These are phyloP conservation scores for Amorpha juglandis DNA, from an alignment of 2,888 invertebrate genomes.

Conservation along the genomic window DNA sequence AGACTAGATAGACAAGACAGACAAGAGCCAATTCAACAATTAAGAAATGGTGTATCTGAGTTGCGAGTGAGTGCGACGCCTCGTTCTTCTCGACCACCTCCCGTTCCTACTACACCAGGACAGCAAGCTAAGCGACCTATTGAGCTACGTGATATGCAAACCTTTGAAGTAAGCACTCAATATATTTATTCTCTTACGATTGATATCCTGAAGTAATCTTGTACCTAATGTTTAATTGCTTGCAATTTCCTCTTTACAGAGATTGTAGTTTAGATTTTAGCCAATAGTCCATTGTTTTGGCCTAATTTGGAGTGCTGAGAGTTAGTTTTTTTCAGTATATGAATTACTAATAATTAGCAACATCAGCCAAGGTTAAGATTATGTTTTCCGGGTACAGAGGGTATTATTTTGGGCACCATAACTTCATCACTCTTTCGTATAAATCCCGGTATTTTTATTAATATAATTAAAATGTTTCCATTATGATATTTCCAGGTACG, in stretches of 20 bases:
- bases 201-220: neutral
- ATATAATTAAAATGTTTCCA: slow-evolving; percentile 2
- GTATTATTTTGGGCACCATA: too few species aligned
- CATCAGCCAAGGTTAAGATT: too few species aligned
- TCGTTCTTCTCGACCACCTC: slow-evolving; percentile 69
- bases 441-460: neutral
- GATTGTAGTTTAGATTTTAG: too few species aligned
- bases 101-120: slow-evolving; percentile 58
- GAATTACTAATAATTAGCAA: too few species aligned
- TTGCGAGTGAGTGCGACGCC: slow-evolving; percentile 75
- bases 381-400: too few species aligned
- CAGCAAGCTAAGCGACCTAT: slow-evolving; percentile 64
- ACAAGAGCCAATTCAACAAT: slow-evolving; percentile 72
- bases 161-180: slow-evolving; percentile 67
- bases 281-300: too few species aligned
- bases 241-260: too few species aligned
- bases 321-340: too few species aligned
- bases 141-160: slow-evolving; percentile 73
- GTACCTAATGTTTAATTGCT: neutral
- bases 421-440: neutral
- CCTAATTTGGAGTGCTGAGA: too few species aligned
- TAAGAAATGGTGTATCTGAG: slow-evolving; percentile 73
- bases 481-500: slow-evolving; percentile 74
- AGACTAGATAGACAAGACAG: slow-evolving; percentile 44
- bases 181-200: neutral